Percentiles rank a stretch among this genome's conserved stretches.
phyloP scores from a whole-genome alignment of 2,888 invertebrate genomes.

The Maniola hyperantus region DNA sequence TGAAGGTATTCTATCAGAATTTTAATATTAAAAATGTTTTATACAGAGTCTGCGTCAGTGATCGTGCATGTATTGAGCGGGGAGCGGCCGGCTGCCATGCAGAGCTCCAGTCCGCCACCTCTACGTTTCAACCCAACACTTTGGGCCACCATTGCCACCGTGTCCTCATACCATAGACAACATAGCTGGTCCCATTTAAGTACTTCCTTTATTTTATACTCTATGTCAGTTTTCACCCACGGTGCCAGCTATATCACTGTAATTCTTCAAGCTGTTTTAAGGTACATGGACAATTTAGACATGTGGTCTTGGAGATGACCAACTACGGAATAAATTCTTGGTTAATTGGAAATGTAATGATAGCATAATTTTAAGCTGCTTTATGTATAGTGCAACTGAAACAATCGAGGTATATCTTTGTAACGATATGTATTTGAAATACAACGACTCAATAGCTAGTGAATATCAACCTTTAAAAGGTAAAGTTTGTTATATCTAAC shows the following conservation, averaged over 20 bases:
- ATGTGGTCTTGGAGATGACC: slow-evolving; percentile 64
- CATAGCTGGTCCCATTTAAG: slow-evolving; percentile 48
- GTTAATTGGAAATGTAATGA: slow-evolving; percentile 31
- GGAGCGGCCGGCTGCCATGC: slow-evolving; percentile 86
- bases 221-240: slow-evolving; percentile 48
- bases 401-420: slow-evolving; percentile 35
- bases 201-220: slow-evolving; percentile 48
- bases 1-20: not conserved
- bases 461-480: slow-evolving; percentile 25
- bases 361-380: slow-evolving; percentile 36
- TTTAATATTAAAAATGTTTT: slow-evolving; percentile 33
- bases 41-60: slow-evolving; percentile 89
- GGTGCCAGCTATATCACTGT: slow-evolving; percentile 41
- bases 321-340: slow-evolving; percentile 40
- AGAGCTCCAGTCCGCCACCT: slow-evolving; percentile 73
- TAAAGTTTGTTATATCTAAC: not conserved
- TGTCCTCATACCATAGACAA: slow-evolving; percentile 51
- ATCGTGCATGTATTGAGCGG: slow-evolving; percentile 93
- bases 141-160: slow-evolving; percentile 56
- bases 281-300: slow-evolving; percentile 34
- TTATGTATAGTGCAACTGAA: slow-evolving; percentile 39
- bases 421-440: slow-evolving; percentile 52
- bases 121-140: slow-evolving; percentile 62
- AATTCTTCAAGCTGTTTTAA: slow-evolving; percentile 41
- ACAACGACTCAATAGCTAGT: slow-evolving; percentile 50